Base-by-base conservation (phyloP, 1,140 invertebrate species). In the Tyrophagus putrescentiae region DNA sequence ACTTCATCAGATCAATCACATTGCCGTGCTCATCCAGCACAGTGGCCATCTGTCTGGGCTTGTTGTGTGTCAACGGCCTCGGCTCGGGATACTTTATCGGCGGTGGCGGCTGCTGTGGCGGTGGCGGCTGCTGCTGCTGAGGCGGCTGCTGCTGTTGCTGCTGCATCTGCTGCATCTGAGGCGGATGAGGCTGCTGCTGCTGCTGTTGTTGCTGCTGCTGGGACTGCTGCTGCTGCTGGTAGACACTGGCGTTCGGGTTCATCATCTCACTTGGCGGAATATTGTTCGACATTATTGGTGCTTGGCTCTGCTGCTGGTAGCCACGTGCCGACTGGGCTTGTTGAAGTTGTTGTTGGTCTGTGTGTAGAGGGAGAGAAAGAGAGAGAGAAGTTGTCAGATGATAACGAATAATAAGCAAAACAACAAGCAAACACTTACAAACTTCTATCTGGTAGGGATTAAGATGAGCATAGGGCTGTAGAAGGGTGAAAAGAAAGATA, bases 141-240 rank as follows among this genome's bases (percentile, higher is more conserved):
- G 32, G 52, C 27, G 16, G 52, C 16, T 3, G 25, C 39, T 54
- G 52, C 39, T 32, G 52, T 32, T 54, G 50, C 34, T 53, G 50
- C 27, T 53, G 50, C 2, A 42, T 4, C 41, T 2, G 41, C 41
- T 3, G 41, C 41, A 42, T 4, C 41, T 3, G 41, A n/a, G 3
- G 41, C 41, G 18, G 41, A n/a, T n/a, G n/a, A n/a, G n/a, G n/a
- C n/a, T n/a, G n/a, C n/a, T n/a, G n/a, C n/a, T n/a, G n/a, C n/a
- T n/a, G 41, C 41, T n/a, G n/a, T n/a, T n/a, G n/a, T n/a, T n/a
- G n/a, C n/a, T 42, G 41, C 25, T 42, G 41, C 25, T 42, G 41
- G 18, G 18, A 23, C 25, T 42, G 41, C 6, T 2, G 41, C 18
- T 42, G 18, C 41, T 21, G 6, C 18, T 42, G 41, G 25, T 48